Evolutionary conservation across 1,140 invertebrate genomes (phyloP).

Genomic region (Scaptodrosophila lebanonensis): DNA sequence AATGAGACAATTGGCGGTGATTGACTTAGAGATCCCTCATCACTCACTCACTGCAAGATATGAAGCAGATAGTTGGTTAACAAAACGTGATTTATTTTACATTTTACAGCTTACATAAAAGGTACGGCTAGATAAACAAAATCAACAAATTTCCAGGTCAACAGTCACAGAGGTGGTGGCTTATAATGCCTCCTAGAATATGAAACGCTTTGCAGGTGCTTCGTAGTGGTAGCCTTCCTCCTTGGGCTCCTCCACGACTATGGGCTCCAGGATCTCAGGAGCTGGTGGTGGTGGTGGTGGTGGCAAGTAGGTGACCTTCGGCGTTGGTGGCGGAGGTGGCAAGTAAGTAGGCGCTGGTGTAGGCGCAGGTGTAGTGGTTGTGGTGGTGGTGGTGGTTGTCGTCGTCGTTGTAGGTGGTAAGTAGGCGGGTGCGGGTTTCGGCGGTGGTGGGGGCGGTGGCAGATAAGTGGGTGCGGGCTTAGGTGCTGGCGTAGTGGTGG

Average conservation of each 20-base stretch:
- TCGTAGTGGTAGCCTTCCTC: slow-evolving; percentile 63
- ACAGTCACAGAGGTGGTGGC: slow-evolving; percentile 8
- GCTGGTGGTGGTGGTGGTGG: slow-evolving; percentile 29
- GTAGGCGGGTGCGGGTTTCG: slow-evolving; percentile 26
- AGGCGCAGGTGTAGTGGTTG: slow-evolving; percentile 18
- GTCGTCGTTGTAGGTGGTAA: slow-evolving; percentile 24
- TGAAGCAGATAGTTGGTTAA: slow-evolving; percentile 31
- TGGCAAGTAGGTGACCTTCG: slow-evolving; percentile 16
- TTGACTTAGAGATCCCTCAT: slow-evolving; percentile 31
- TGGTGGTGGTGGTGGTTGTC: slow-evolving; percentile 17
- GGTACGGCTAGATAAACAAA: slow-evolving; percentile 33
- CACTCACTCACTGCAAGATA: slow-evolving; percentile 5
- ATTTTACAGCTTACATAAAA: slow-evolving; percentile 44
- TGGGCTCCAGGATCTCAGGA: slow-evolving; percentile 16
- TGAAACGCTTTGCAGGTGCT: slow-evolving; percentile 46
- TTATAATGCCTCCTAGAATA: slow-evolving; percentile 31
- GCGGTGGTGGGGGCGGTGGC: slow-evolving; percentile 44
- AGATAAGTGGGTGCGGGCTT: slow-evolving; percentile 52
- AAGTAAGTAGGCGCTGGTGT: slow-evolving; percentile 31
- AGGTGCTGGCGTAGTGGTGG: slow-evolving; percentile 40
- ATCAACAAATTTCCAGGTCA: slow-evolving; percentile 43
- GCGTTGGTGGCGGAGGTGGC: slow-evolving; percentile 23
- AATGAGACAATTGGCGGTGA: slow-evolving; percentile 61
- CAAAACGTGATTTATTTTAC: slow-evolving; percentile 56
- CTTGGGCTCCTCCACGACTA: slow-evolving; percentile 40